phyloP scores from a whole-genome alignment of 1,140 invertebrate species.

The Megalonaias nervosa region DNA sequence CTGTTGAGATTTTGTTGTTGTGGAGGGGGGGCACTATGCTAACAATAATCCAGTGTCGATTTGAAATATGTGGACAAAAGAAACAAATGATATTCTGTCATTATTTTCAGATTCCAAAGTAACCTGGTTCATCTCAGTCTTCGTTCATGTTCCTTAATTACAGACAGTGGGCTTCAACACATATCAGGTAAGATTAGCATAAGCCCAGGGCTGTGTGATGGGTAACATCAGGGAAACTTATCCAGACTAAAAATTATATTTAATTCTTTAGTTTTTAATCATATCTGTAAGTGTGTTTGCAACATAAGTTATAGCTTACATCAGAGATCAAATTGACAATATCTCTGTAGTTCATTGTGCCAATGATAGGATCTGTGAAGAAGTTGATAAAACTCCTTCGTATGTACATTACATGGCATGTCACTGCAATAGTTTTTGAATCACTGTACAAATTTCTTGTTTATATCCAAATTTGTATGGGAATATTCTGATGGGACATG shows the following conservation, averaged over 20 bases:
- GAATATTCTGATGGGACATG: no score
- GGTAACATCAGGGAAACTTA: no score
- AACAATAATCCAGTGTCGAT: no score
- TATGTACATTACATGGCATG: no score
- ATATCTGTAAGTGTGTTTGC: not conserved
- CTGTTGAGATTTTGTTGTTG: no score
- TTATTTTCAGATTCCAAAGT: conserved; percentile 57
- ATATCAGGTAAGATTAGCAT: conserved; percentile 47
- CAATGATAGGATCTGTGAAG: not conserved
- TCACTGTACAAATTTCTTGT: no score
- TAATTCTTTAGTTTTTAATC: not conserved
- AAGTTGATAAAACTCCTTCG: not conserved
- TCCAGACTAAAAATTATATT: not conserved
- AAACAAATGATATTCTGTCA: not conserved
- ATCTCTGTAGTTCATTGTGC: not conserved
- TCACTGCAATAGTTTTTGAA: no score
- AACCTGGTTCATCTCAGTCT: conserved; percentile 57
- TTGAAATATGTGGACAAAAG: no score
- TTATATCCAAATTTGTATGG: no score
- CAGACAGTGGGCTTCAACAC: conserved; percentile 57
- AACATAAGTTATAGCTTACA: not conserved
- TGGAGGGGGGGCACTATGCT: no score
- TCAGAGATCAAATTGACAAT: not conserved
- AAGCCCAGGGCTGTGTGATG: not conserved
- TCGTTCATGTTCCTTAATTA: conserved; percentile 61